Evolutionary conservation across 2,888 invertebrate species (phyloP).

Genomic region (Oscheius onirici): DNA sequence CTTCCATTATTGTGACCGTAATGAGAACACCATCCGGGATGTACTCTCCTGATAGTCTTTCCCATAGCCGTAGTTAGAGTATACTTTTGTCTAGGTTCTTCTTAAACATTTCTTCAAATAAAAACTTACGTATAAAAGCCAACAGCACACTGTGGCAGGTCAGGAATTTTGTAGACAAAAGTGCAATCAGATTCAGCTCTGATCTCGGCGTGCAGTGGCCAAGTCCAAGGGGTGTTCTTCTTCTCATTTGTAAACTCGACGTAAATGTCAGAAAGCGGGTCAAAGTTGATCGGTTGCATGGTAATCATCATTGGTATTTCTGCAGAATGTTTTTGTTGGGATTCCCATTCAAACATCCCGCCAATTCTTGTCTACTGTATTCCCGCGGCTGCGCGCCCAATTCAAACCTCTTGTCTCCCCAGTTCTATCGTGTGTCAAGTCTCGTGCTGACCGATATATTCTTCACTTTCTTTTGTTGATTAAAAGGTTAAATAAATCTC

Average conservation of each 20-base stretch:
- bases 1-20: neutral
- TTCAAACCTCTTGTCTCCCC: too few species aligned
- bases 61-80: neutral
- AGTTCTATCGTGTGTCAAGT: too few species aligned
- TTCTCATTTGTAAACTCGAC: constrained; percentile 2
- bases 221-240: neutral
- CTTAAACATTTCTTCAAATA: neutral
- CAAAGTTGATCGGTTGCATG: neutral
- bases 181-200: constrained; percentile 2
- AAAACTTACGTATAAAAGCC: neutral
- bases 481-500: too few species aligned
- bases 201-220: neutral
- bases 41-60: neutral
- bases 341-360: too few species aligned
- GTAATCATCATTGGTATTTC: constrained; percentile 20
- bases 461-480: too few species aligned
- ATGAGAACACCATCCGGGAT: constrained; percentile 18
- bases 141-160: constrained; percentile 4
- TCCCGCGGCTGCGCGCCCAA: too few species aligned
- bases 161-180: neutral
- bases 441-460: too few species aligned
- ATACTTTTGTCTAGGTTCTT: neutral
- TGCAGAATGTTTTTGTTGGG: neutral
- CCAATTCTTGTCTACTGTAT: too few species aligned
- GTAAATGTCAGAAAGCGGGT: neutral